Base-by-base conservation (phyloP, 2,113 vertebrate species). In the Mormyrus iriodes region DNA sequence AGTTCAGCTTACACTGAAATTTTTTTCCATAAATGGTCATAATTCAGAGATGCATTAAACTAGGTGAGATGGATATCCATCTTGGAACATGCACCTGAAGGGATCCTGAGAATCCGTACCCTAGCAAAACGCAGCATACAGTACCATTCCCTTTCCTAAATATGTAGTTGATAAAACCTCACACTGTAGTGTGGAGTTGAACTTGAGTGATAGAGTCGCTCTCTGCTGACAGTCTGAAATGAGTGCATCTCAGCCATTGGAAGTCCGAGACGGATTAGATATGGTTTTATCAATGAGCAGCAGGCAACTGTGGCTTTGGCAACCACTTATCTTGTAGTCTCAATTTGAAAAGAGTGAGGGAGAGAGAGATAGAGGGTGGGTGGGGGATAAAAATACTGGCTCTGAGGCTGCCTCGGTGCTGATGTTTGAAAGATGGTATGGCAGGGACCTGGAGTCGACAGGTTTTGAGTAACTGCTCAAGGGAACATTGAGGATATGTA, bases 201-300 rank as follows among this genome's bases (percentile, higher is more conserved):
- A 94, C 93, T 90, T 90, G 87, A 92, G 89, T 94, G 95, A 94
- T 90, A 94, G 93, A 93, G 93, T 93, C 94, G 89, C 86, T 91
- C 95, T 94, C 93, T 93, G 92, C 92, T 94, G 95, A 95, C 94
- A 93, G 93, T 93, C 92, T 92, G 92, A 93, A 93, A 96, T 58
- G 92, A 95, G 94, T 90, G 91, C 92, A 93, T 95, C 92, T 92
- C 92, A 92, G 90, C 65, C 94, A 94, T 94, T 91, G 94, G 92
- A 91, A 92, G 95, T 92, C 93, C 91, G 90, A 94, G 95, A 95
- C 94, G 94, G 93, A 95, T 96, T 96, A 94, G 95, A 95, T 93
- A 94, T 93, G 93, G 92, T 93, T 96, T 97, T 96, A 97, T 97
- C 95, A 95, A 90, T 90, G 93, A 95, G 93, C 94, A 92, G 91